Base-by-base conservation (phyloP, 2,888 invertebrate species). In the Hoplodrina blanda region DNA sequence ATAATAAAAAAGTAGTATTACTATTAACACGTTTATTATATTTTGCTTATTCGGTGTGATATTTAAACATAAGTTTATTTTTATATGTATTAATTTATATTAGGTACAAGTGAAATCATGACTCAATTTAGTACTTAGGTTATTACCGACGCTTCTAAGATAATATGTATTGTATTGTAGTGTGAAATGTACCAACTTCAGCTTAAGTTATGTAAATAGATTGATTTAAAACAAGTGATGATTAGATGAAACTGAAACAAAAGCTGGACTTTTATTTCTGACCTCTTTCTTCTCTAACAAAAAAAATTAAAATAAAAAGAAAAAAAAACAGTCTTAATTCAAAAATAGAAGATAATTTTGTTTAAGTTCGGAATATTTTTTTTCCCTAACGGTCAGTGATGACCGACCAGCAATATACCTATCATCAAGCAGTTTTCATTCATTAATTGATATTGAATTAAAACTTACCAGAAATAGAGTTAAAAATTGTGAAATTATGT, bases 1-100 rank as follows among this genome's bases (percentile, higher is more conserved):
- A 62, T 64, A 50, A 62, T 65, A 55, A 67, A 52, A 62, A 59
- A 68, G 50, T 81, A 79, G 78, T 69, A 44, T 76, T 76, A 82
- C 69, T 75, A 82, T 78, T 76, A 75, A 69, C 64, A 76, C 19
- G 11, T 75, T 75, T 78, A 59, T 80, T 78, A 73, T 81, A 71
- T 75, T 82, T 81, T 86, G 85, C 78, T 87, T 89, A 88, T 88
- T 90, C 82, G 89, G 94, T 93, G 94, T 94, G 94, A 94, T 93
- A 94, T 91, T 89, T 89, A 90, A 87, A 84, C 79, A 63, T 90
- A 91, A 89, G 87, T 80, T 70, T 83, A 77, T 76, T 74, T 76
- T 83, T 73, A 46, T 84, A 78, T 76, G 50, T 83, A 73, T 67
- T 82, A 78, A 85, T 78, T 82, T 78, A 75, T 78, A 72, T 65